Conservation (phyloP, 1,140 invertebrate species). For the Cryptotermes secundus region DNA sequence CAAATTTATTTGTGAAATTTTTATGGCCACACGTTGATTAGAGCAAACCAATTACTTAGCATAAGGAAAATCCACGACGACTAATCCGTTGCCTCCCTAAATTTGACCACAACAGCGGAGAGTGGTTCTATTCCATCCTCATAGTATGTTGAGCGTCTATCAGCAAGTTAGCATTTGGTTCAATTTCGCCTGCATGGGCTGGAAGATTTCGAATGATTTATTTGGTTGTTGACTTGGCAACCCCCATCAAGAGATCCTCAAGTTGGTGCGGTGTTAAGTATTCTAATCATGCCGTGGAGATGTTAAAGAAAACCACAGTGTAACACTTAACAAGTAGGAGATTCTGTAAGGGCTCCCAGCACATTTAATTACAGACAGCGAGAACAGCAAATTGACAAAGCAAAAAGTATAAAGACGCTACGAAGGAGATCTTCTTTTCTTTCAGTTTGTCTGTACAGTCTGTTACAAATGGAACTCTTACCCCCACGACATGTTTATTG, state of each 20-base stretch:
- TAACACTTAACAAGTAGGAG: background rate
- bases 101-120: too few species aligned
- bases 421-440: background rate
- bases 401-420: constrained; percentile 13
- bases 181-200: too few species aligned
- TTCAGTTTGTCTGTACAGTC: background rate
- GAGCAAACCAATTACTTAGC: too few species aligned
- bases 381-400: constrained; percentile 7
- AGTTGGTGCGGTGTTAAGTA: background rate
- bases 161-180: too few species aligned
- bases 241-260: background rate
- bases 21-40: too few species aligned
- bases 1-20: too few species aligned
- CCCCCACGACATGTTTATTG: too few species aligned
- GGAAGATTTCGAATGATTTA: background rate
- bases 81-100: too few species aligned
- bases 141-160: too few species aligned
- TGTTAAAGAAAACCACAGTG: constrained; percentile 11
- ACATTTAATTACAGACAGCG: constrained; percentile 14
- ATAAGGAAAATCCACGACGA: too few species aligned
- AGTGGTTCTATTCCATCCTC: too few species aligned
- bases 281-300: background rate
- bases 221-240: background rate
- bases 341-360: background rate
- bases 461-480: too few species aligned